A percentile compares a stretch with the other conserved stretches of the same genome.
These are phyloP conservation scores for Notospermus geniculatus DNA, from an alignment of 1,140 invertebrate genomes.

Conservation along the genomic window DNA sequence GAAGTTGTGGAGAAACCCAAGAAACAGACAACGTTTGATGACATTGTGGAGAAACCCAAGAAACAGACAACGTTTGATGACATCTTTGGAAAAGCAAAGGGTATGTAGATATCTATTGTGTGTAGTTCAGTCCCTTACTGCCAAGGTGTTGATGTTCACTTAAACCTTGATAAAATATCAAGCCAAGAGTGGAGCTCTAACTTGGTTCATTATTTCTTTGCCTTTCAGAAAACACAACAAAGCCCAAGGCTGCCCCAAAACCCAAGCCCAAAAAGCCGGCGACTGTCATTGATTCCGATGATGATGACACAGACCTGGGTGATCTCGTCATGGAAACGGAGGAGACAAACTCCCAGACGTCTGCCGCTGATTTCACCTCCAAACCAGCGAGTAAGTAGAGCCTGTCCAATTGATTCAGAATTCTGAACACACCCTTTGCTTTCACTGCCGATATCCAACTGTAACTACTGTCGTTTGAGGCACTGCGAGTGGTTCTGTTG, in stretches of 20 bases:
- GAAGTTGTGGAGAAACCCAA: too few relatives aligned
- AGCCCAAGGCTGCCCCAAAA: background rate
- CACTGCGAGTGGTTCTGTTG: background rate
- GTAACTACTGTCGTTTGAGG: background rate
- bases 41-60: too few relatives aligned
- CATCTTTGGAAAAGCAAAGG: background rate
- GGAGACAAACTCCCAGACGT: slow-evolving; percentile 9
- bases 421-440: too few relatives aligned
- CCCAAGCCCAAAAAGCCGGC: background rate
- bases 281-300: slow-evolving; percentile 16
- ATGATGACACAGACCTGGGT: slow-evolving; percentile 23
- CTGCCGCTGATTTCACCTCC: slow-evolving; percentile 14
- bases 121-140: too few relatives aligned
- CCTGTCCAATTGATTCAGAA: too few relatives aligned
- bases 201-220: background rate
- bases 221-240: background rate
- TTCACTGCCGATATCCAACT: background rate
- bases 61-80: slow-evolving; percentile 7
- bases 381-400: background rate
- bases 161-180: too few relatives aligned
- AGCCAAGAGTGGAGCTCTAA: too few relatives aligned
- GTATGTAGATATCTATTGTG: too few relatives aligned
- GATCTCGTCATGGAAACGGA: slow-evolving; percentile 11
- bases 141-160: too few relatives aligned
- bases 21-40: too few relatives aligned